A percentile compares a stretch with the other conserved stretches of the same genome.
Conservation (phyloP, 2,113 vertebrate genomes). For the Terrapene triunguis region DNA sequence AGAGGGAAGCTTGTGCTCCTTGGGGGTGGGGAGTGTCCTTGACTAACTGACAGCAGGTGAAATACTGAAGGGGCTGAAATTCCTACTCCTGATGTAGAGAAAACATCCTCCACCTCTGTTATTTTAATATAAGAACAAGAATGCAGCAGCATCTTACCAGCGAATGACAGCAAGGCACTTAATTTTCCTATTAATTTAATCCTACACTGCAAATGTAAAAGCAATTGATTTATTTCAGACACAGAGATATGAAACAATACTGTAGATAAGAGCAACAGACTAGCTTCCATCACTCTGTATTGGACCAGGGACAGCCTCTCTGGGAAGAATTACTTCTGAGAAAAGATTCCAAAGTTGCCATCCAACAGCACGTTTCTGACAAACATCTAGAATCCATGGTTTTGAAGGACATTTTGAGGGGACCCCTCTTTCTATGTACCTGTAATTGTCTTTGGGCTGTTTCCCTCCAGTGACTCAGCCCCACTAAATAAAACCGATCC, state of each 20-base stretch:
- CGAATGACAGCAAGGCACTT: constrained; percentile 36
- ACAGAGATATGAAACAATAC: constrained; percentile 41
- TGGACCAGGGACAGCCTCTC: not conserved
- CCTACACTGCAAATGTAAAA: constrained; percentile 25
- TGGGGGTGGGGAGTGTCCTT: not conserved
- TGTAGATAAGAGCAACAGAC: constrained; percentile 18
- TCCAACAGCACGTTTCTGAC: not conserved
- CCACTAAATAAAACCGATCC: not conserved
- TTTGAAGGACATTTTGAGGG: not conserved
- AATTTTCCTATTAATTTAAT: constrained; percentile 63
- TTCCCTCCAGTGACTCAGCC: not conserved
- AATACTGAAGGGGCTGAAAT: not conserved
- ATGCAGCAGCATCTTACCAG: constrained; percentile 19
- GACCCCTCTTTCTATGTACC: not conserved
- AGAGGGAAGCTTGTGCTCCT: not conserved
- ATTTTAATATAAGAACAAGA: not conserved
- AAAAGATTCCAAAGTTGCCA: not conserved
- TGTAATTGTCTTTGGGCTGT: not conserved
- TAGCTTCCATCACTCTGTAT: not conserved
- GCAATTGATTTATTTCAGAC: constrained; percentile 41
- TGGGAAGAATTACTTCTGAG: not conserved
- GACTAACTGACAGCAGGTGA: not conserved
- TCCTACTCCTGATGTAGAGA: not conserved
- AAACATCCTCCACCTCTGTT: not conserved
- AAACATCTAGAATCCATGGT: not conserved